Conservation (phyloP, 2,797 vertebrate genomes). For the Arrhamphus sclerolepis region DNA sequence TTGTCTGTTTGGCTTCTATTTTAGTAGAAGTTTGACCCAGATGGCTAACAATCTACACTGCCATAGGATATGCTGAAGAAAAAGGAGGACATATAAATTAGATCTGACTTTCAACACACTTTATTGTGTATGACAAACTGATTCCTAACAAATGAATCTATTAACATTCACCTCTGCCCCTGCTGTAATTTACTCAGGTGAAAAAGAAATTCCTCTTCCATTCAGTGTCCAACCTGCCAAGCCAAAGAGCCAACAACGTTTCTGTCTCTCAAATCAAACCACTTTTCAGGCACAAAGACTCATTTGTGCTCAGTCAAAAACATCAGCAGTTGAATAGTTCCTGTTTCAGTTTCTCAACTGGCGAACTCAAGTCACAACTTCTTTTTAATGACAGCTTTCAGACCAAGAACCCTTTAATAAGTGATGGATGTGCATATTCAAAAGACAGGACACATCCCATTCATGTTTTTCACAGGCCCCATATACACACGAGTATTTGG, state of each 20-base stretch:
- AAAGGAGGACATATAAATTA: conserved; percentile 3
- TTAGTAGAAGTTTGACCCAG: no score
- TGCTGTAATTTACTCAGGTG: conserved; percentile 40
- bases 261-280: conserved; percentile 15
- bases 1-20: no score
- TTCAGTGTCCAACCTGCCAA: conserved; percentile 31
- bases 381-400: conserved; percentile 13
- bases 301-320: conserved; percentile 33
- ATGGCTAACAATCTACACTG: no score
- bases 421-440: not conserved
- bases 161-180: conserved; percentile 23
- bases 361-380: conserved; percentile 12
- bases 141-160: conserved; percentile 33
- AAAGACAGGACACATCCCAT: not conserved
- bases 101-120: conserved; percentile 2
- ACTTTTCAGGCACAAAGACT: conserved; percentile 21
- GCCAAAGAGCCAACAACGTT: not conserved
- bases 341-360: conserved; percentile 23
- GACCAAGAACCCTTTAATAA: conserved; percentile 18
- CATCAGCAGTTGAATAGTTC: conserved; percentile 4
- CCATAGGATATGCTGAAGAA: no score
- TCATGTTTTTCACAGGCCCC: conserved; percentile 1
- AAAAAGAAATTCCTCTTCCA: conserved; percentile 53
- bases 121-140: conserved; percentile 13
- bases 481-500: conserved; percentile 2